A percentile compares a stretch with the other conserved stretches of the same genome.
Evolutionary conservation across 2,888 invertebrate species (phyloP).

Genomic region (Orthosia incerta): DNA sequence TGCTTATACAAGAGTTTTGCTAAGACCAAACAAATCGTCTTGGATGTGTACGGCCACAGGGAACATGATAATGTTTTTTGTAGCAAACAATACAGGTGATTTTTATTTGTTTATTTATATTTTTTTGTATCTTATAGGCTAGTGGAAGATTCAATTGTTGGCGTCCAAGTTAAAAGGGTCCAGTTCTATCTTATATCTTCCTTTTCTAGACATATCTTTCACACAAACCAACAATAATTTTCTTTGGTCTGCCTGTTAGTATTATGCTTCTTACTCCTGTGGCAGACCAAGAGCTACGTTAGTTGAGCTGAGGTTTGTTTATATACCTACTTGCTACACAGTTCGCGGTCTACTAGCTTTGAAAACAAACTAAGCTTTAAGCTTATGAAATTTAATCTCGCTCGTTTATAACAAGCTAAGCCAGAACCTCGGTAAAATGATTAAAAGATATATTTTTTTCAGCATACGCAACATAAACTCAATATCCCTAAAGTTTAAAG

Average conservation of each 20-base stretch:
- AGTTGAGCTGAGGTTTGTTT: no score
- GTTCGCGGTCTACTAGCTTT: no score
- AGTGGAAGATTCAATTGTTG: neutral
- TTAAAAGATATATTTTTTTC: constrained; percentile 11
- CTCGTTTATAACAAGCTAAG: no score
- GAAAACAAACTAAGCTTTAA: no score
- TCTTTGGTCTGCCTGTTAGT: no score
- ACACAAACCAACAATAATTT: no score
- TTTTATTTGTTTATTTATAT: neutral
- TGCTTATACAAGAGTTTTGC: constrained; percentile 78
- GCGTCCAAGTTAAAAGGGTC: no score
- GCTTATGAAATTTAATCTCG: neutral
- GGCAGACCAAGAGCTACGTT: no score
- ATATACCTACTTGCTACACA: no score
- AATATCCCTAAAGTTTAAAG: constrained; percentile 76
- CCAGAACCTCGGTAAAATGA: neutral
- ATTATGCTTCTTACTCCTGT: neutral
- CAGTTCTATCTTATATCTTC: no score
- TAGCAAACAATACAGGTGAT: constrained; percentile 32
- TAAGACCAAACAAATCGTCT: constrained; percentile 66
- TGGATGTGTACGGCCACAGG: constrained; percentile 78
- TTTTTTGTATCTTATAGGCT: no score
- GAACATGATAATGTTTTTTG: constrained; percentile 44
- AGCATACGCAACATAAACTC: constrained; percentile 79
- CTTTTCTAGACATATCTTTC: no score